Percentiles rank a stretch among this genome's conserved stretches.
Evolutionary conservation across 2,797 vertebrate genomes (phyloP).

Genomic region (Chelon auratus): DNA sequence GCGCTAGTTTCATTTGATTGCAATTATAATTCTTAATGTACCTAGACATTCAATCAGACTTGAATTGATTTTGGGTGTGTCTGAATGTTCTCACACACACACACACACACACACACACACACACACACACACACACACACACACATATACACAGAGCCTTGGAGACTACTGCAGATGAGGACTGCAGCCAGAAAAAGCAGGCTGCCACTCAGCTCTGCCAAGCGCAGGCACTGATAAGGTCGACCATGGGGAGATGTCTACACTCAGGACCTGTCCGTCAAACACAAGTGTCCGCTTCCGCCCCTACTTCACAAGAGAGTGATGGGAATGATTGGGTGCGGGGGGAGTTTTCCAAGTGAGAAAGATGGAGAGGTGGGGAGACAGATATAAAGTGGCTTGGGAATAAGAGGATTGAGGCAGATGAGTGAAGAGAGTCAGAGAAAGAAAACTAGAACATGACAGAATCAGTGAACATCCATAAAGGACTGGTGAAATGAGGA

Average conservation of each 20-base stretch:
- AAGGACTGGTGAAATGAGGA: constrained; percentile 33
- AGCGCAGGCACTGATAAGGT: constrained; percentile 76
- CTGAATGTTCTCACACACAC: constrained; percentile 8
- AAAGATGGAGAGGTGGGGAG: constrained; percentile 61
- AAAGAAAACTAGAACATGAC: constrained; percentile 29
- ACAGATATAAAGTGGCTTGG: constrained; percentile 64
- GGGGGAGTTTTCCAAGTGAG: constrained; percentile 53
- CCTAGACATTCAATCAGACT: constrained; percentile 38
- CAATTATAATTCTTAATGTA: constrained; percentile 48
- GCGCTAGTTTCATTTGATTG: constrained; percentile 27
- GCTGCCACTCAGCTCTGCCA: constrained; percentile 75
- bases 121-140: constrained; percentile 20
- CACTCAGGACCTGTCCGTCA: constrained; percentile 81
- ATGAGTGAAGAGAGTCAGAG: constrained; percentile 41
- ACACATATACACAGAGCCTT: constrained; percentile 10
- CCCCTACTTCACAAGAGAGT: constrained; percentile 59
- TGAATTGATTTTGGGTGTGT: constrained; percentile 11
- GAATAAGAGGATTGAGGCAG: constrained; percentile 57
- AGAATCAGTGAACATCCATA: constrained; percentile 29
- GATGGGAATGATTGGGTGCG: constrained; percentile 63
- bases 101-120: constrained; percentile 12
- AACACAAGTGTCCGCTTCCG: constrained; percentile 72
- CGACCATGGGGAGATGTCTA: constrained; percentile 69
- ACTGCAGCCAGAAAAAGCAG: constrained; percentile 74
- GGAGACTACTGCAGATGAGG: constrained; percentile 58